Conservation (phyloP, 2,888 invertebrate species). For the Conomelus anceps region DNA sequence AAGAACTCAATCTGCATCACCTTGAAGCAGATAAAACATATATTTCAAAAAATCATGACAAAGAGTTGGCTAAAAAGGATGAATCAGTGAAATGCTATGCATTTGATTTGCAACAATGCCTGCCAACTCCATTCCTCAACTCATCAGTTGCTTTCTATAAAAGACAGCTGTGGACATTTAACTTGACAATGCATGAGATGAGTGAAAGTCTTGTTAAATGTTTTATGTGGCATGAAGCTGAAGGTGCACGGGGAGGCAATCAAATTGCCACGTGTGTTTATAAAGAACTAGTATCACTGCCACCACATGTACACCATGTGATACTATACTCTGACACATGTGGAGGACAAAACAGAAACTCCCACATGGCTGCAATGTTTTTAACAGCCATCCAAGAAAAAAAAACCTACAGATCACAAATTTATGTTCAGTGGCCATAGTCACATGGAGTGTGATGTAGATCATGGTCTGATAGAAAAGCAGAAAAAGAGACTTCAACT, state of each 20-base stretch:
- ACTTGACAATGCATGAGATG: conserved; percentile 8
- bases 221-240: conserved; percentile 29
- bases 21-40: conserved; percentile 16
- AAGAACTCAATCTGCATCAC: not conserved
- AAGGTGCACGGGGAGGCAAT: conserved; percentile 34
- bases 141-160: conserved; percentile 10
- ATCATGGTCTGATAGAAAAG: conserved; percentile 31
- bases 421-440: conserved; percentile 32
- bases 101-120: conserved; percentile 26
- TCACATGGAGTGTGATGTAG: conserved; percentile 32
- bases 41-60: conserved; percentile 13
- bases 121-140: conserved; percentile 16
- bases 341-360: no score
- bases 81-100: conserved; percentile 7
- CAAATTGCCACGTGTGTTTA: conserved; percentile 35
- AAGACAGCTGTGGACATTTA: conserved; percentile 13
- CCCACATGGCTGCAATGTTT: conserved; percentile 33
- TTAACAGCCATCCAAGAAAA: conserved; percentile 23
- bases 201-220: conserved; percentile 2
- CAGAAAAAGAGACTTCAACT: conserved; percentile 22
- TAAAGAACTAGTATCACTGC: not conserved
- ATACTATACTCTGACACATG: conserved; percentile 30
- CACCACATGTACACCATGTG: conserved; percentile 18
- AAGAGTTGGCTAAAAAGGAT: no score
- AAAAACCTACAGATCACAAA: conserved; percentile 31